Base-by-base conservation (phyloP, 2,113 vertebrate genomes). In the Bubo bubo region DNA sequence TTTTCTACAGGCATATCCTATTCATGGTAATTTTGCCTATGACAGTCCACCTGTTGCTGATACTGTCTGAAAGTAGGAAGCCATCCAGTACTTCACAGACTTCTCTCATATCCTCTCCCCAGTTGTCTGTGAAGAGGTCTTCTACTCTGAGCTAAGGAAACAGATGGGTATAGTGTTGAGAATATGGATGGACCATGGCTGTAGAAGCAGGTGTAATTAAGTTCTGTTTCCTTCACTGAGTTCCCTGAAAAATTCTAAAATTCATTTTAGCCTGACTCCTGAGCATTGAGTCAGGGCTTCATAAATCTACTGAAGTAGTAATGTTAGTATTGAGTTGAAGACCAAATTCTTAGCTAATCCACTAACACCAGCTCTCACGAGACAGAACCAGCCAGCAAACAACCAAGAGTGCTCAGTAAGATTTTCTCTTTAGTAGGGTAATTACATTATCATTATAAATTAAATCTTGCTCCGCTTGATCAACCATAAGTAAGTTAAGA, bases 191-290 rank as follows among this genome's bases (percentile, higher is more conserved):
- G 16, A 34, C 18, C 32, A 18, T 4, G 24, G 28, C 22, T 63
- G 24, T 9, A 77, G 34, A 80, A 73, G 4, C 2, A 30, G 17
- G 11, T 4, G 50, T 27, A 68, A 80, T 43, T 52, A 43, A 39
- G 22, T 32, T 41, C 23, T 14, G 2, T 32, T 92, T 60, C 60
- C 39, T 79, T 68, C 53, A 32, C 0, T 4, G 35, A 28, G 16
- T 22, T 81, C 50, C 26, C n/a, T 73, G 20, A 73, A 94, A 95
- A 92, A 59, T 30, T 63, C 91, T 68, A 41, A 80, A 76, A 90
- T 56, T 85, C 6, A 28, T 66, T 88, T 41, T 35, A 84, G 10
- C 14, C 9, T 20, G 17, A 56, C 14, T 70, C 19, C 8, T 41
- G 53, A 41, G 37, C 17, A 49, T 67, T 47, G 32, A 81, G 35